Evolutionary conservation across 2,888 invertebrate species (phyloP).

Genomic region (Abrostola triplasia): DNA sequence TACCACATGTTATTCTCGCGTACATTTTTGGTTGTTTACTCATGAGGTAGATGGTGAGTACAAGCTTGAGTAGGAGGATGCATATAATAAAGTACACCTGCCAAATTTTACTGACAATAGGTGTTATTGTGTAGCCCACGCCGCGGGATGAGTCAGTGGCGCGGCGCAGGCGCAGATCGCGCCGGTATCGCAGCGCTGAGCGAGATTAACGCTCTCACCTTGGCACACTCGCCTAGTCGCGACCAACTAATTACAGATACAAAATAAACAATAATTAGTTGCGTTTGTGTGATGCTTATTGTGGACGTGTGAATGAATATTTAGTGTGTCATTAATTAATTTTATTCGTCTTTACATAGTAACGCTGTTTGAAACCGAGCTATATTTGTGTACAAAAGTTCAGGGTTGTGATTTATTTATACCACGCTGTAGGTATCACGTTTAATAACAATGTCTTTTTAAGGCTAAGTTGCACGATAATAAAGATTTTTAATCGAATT

Average conservation of each 20-base stretch:
- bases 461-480: neutral
- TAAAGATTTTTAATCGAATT: neutral
- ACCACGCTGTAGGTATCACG: constrained; percentile 14
- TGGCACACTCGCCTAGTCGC: constrained; percentile 52
- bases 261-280: constrained; percentile 48
- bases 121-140: constrained; percentile 52
- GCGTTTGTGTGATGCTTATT: constrained; percentile 20
- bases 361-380: constrained; percentile 25
- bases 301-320: constrained; percentile 39
- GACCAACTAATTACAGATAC: constrained; percentile 43
- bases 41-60: constrained; percentile 17
- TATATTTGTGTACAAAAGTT: constrained; percentile 36
- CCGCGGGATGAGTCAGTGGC: constrained; percentile 52
- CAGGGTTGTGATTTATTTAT: constrained; percentile 41
- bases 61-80: constrained; percentile 35
- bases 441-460: constrained; percentile 8
- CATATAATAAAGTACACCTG: constrained; percentile 50
- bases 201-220: constrained; percentile 52
- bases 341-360: constrained; percentile 12
- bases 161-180: constrained; percentile 19
- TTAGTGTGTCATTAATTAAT: constrained; percentile 38
- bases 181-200: constrained; percentile 17
- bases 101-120: constrained; percentile 48
- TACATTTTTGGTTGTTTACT: constrained; percentile 12
- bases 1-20: constrained; percentile 6